Evolutionary conservation across 2,797 vertebrate genomes (phyloP), one percentile per base, ranked within the genome.

Genomic region (Myripristis murdjan): DNA sequence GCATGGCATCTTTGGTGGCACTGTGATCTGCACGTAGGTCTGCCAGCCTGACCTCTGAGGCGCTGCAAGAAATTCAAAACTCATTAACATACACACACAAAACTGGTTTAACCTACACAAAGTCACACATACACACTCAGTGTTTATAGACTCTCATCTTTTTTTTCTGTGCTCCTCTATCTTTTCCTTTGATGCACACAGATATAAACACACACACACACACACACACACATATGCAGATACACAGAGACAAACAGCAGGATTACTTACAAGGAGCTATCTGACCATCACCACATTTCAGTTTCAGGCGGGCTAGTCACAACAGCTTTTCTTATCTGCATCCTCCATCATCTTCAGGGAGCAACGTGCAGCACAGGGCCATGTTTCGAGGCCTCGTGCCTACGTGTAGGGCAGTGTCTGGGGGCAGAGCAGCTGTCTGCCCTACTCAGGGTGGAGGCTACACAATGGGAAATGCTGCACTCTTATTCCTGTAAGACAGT

Each of bases 261-360:
- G 1, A 26, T 69, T 48, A 55, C 51, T 39, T 37, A 48, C 44
- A 57, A 56, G 51, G 54, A 15, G 18, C 64, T 80, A 83, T 86
- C 78, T 48, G 53, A 65, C 53, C 57, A 24, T 18, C 31, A 23
- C 51, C 64, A 18, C 41, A 37, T 77, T 73, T 67, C 48, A 61
- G 51, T 66, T 76, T 78, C 8, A 41, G 41, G 8, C 56, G 26
- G 67, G 24, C 28, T 51, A 89, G 90, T 64, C 89, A 91, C 77
- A 93, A 92, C 89, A 91, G 31, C 5, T 28, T 1, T 11, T 47
- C 73, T 74, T 86, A 92, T 92, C 91, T 84, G 67, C 68, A 37
- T 75, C 87, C 84, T 83, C 60, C 73, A 87, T 92, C 85, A n/a
- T 61, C 16, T 72, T 75, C 76, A 70, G 68, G 54, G 64, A 52